phyloP scores from a whole-genome alignment of 2,113 vertebrate species.

The Semicossyphus pulcher region DNA sequence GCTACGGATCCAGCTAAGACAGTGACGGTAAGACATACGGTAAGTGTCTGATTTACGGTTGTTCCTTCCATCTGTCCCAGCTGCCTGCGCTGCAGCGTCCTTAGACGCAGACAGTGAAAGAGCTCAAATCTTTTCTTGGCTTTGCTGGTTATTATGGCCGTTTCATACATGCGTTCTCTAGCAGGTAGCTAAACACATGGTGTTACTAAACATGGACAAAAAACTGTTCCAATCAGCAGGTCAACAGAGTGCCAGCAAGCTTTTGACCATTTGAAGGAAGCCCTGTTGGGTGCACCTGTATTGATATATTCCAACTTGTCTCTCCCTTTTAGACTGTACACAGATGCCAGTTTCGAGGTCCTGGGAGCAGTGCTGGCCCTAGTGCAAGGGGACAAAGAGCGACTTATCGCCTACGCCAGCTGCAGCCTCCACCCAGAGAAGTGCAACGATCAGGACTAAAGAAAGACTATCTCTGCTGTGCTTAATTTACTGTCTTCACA shows the following conservation, averaged over 20 bases:
- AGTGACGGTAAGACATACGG: neutral
- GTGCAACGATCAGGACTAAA: conserved; percentile 12
- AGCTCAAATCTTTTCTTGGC: conserved; percentile 11
- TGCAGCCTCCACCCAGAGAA: neutral
- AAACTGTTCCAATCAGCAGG: neutral
- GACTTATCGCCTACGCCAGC: conserved; percentile 13
- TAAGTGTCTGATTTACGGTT: no score
- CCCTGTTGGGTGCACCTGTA: neutral
- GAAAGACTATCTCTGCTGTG: conserved; percentile 23
- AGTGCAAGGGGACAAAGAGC: neutral
- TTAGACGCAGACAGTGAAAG: neutral
- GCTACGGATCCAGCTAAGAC: conserved; percentile 2
- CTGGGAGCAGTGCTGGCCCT: conserved; percentile 23
- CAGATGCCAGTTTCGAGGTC: neutral
- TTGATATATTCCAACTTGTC: conserved; percentile 19
- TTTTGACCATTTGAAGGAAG: neutral
- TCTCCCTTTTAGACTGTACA: neutral
- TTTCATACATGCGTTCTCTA: neutral
- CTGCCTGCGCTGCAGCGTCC: no score
- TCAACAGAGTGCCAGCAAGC: neutral
- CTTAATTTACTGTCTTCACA: neutral
- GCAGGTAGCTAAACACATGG: neutral
- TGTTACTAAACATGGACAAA: neutral
- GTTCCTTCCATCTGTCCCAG: no score
- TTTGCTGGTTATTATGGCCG: conserved; percentile 10